A percentile compares a stretch with the other conserved stretches of the same genome.
These are phyloP conservation scores for Caligus rogercresseyi DNA, from an alignment of 1,140 invertebrate species.

Conservation along the genomic window DNA sequence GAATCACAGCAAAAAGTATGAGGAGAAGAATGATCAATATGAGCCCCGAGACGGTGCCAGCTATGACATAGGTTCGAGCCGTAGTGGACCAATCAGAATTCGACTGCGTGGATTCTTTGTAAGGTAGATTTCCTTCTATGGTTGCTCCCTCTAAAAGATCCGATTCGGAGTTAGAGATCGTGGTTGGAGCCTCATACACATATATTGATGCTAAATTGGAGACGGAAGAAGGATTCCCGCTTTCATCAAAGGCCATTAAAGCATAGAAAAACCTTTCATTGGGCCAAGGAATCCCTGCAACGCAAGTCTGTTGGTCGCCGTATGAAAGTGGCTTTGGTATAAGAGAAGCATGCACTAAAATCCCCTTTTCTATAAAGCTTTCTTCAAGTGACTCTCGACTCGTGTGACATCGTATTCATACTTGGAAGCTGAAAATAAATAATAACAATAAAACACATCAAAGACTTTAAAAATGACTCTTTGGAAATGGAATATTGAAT, in stretches of 20 bases:
- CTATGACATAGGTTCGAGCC: neutral
- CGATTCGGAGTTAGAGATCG: too few species aligned
- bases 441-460: constrained; percentile 7
- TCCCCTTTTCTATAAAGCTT: constrained; percentile 17
- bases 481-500: neutral
- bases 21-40: constrained; percentile 8
- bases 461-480: neutral
- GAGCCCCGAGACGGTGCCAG: neutral
- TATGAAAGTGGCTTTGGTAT: constrained; percentile 9
- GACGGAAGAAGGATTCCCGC: constrained; percentile 1
- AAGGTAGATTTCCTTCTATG: constrained; percentile 16
- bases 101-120: neutral
- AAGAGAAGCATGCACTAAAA: constrained; percentile 19
- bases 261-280: constrained; percentile 9
- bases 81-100: neutral
- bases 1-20: too few species aligned
- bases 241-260: neutral
- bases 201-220: constrained; percentile 18
- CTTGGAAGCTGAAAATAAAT: neutral
- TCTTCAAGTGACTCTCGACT: neutral
- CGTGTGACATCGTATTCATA: constrained; percentile 7
- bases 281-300: constrained; percentile 5
- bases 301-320: neutral
- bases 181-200: constrained; percentile 10
- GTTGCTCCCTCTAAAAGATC: constrained; percentile 22